Evolutionary conservation across 2,888 invertebrate species (phyloP).

Genomic region (Eilema sororculum): DNA sequence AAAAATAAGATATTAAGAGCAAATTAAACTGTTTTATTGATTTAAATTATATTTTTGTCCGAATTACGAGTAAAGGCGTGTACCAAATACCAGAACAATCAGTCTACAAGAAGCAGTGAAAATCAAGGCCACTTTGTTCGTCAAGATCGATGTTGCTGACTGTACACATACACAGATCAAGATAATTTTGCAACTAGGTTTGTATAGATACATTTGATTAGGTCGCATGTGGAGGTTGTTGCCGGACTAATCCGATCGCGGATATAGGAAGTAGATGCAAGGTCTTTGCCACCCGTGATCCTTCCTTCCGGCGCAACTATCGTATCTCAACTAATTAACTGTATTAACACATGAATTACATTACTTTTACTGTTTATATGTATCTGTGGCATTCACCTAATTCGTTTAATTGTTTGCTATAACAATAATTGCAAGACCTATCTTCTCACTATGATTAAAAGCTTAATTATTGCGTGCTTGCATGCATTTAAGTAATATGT

Average conservation of each 20-base stretch:
- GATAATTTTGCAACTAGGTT: slow-evolving; percentile 1
- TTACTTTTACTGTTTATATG: slow-evolving; percentile 26
- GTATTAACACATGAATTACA: background rate
- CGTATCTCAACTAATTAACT: slow-evolving; percentile 30
- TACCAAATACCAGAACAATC: too few species aligned
- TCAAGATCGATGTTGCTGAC: too few species aligned
- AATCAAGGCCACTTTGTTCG: too few species aligned
- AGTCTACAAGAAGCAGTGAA: too few species aligned
- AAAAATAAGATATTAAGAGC: too few species aligned
- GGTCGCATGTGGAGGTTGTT: slow-evolving; percentile 40
- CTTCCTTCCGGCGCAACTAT: slow-evolving; percentile 75
- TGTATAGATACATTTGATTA: slow-evolving; percentile 55
- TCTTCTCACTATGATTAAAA: slow-evolving; percentile 27
- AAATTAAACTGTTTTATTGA: too few species aligned
- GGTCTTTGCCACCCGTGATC: slow-evolving; percentile 65
- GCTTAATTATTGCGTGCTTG: slow-evolving; percentile 32
- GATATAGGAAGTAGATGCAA: slow-evolving; percentile 75
- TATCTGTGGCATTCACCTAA: slow-evolving; percentile 41
- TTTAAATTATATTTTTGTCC: too few species aligned
- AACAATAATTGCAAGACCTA: slow-evolving; percentile 22
- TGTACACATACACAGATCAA: background rate
- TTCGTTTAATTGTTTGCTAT: slow-evolving; percentile 21
- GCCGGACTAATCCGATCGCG: slow-evolving; percentile 60
- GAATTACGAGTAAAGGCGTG: too few species aligned
- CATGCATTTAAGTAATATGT: slow-evolving; percentile 28